Conservation (phyloP, 2,888 invertebrate genomes). For the Neuroscelio doddi region DNA sequence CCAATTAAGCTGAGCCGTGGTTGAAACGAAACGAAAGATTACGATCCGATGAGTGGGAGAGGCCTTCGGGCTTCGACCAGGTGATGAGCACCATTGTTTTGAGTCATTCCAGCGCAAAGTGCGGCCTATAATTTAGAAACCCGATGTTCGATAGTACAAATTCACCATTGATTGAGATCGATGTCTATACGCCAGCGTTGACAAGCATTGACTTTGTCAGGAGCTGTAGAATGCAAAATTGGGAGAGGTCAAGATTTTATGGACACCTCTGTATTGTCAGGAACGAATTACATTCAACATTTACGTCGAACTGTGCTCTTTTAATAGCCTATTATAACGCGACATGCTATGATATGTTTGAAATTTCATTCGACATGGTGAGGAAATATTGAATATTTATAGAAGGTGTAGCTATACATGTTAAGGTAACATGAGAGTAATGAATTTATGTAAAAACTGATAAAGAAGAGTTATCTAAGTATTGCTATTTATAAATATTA, state of each 20-base stretch:
- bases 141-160: slow-evolving; percentile 12
- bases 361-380: too few relatives aligned
- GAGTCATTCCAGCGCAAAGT: slow-evolving; percentile 12
- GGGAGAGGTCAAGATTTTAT: slow-evolving; percentile 11
- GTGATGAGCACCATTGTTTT: slow-evolving; percentile 19
- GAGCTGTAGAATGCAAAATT: neutral
- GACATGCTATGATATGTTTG: too few relatives aligned
- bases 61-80: slow-evolving; percentile 2
- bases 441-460: too few relatives aligned
- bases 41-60: slow-evolving; percentile 1
- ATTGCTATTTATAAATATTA: too few relatives aligned
- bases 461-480: too few relatives aligned
- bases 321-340: too few relatives aligned
- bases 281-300: too few relatives aligned
- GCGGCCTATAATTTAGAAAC: slow-evolving; percentile 17
- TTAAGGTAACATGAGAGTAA: too few relatives aligned
- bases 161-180: slow-evolving; percentile 21
- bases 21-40: slow-evolving; percentile 3
- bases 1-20: slow-evolving; percentile 5
- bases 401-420: too few relatives aligned
- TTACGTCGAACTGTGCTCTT: too few relatives aligned
- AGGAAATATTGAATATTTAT: too few relatives aligned
- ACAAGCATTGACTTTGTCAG: slow-evolving; percentile 6
- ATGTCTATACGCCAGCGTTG: slow-evolving; percentile 11
- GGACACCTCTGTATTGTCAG: too few relatives aligned